Evolutionary conservation across 2,797 vertebrate species (phyloP), one percentile per base, ranked within the genome.

Genomic region (Rhabdophis nuchalis): DNA sequence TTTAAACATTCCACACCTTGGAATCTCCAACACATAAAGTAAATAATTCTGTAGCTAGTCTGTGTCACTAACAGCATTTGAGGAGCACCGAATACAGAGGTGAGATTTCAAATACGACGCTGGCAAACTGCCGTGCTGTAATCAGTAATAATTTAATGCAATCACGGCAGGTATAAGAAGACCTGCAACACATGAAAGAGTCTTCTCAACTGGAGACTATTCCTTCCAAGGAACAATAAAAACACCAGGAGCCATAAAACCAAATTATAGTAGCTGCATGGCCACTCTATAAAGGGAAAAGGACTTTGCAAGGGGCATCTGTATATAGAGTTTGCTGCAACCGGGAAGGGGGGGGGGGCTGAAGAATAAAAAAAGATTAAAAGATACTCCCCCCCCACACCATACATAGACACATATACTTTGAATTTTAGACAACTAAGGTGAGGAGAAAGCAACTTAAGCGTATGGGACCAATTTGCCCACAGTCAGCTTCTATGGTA

Each of bases 21-120:
- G 77, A 82, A 25, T 82, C 41, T 82, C 23, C 20, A 5, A 46
- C 77, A 27, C 46, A 82, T 82, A 64, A 52, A 86, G 46, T 13
- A 61, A 60, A 58, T 58, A 86, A 54, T 5, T 56, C 36, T 1
- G 0, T 5, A 0, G 68, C 0, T 5, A 27, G 52, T 36, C 1
- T 20, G 23, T 53, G 23, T 92, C 87, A 54, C 32, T 36, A 92
- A n/a, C 1, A 4, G 25, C 13, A 27, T 50, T 89, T 56, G 8
- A 90, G 88, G 89, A 85, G 18, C 77, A 50, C 29, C 90, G 16
- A 0, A 29, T 52, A 27, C 36, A 25, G 36, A 85, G 90, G 29
- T 54, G 25, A 14, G 89, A 1, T n/a, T 91, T 89, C 5, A 8
- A 0, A 57, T 0, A 16, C 13, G 23, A 64, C 10, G 92, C 29